Percentiles rank a stretch among this genome's conserved stretches.
Evolutionary conservation across 2,888 invertebrate species (phyloP).

Genomic region (Stenchaetothrips biformis): DNA sequence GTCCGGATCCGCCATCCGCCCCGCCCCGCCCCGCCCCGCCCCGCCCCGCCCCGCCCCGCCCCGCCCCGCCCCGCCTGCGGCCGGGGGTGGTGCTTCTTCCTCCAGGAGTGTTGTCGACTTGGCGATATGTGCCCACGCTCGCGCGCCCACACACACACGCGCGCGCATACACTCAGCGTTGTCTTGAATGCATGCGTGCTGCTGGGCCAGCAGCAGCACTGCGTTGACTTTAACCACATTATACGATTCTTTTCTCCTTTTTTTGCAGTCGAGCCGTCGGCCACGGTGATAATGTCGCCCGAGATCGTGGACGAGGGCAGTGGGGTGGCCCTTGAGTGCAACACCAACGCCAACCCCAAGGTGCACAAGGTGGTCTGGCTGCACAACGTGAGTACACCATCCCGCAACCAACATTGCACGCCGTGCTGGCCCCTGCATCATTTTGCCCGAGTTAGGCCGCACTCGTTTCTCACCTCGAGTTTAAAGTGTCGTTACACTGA

Average conservation of each 20-base stretch:
- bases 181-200: too few relatives aligned
- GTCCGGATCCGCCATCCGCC: too few relatives aligned
- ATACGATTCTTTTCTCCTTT: background rate
- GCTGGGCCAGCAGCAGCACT: too few relatives aligned
- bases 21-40: background rate
- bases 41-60: background rate
- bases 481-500: conserved; percentile 2
- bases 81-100: background rate
- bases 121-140: background rate
- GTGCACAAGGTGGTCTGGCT: conserved; percentile 54
- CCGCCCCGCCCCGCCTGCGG: background rate
- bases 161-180: too few relatives aligned
- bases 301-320: background rate
- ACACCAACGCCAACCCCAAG: conserved; percentile 51
- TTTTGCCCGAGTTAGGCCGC: too few relatives aligned
- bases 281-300: background rate
- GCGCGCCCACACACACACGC: background rate
- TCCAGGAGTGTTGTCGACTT: background rate
- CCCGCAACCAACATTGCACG: too few relatives aligned
- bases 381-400: conserved; percentile 51
- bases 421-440: too few relatives aligned
- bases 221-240: too few relatives aligned
- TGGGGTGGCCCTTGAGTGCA: conserved; percentile 41
- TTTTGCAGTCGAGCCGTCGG: background rate
- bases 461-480: background rate